Percentiles rank a stretch among this genome's conserved stretches.
These are phyloP conservation scores for Chloropsis cyanopogon DNA, from an alignment of 2,113 vertebrate species.

Conservation along the genomic window DNA sequence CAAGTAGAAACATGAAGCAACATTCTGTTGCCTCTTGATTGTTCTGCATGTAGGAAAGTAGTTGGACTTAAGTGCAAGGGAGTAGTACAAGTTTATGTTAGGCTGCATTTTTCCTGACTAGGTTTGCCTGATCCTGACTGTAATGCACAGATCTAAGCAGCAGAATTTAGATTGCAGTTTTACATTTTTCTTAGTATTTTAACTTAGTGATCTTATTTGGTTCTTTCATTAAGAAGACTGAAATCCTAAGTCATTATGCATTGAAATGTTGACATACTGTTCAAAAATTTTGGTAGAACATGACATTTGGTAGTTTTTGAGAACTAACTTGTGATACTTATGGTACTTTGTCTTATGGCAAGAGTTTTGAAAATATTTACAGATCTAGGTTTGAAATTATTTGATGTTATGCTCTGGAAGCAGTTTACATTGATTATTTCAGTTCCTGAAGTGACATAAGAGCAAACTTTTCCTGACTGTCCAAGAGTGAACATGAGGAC, in stretches of 20 bases:
- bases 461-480: not conserved
- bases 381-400: not conserved
- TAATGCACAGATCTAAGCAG: not conserved
- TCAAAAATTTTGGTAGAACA: not conserved
- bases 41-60: not conserved
- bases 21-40: not conserved
- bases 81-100: not conserved
- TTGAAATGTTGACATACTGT: not conserved
- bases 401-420: not conserved
- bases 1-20: not conserved
- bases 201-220: not conserved
- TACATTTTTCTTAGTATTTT: not conserved
- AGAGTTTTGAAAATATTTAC: not conserved
- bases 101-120: not conserved
- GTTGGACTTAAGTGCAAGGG: not conserved
- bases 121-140: not conserved
- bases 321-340: not conserved
- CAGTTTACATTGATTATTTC: not conserved
- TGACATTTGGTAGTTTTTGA: not conserved
- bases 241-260: not conserved
- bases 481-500: not conserved
- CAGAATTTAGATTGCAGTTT: not conserved
- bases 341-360: not conserved
- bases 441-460: not conserved
- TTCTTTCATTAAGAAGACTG: not conserved